These are phyloP conservation scores for Ficedula albicollis DNA, from an alignment of 2,797 vertebrate species.

Conservation along the genomic window DNA sequence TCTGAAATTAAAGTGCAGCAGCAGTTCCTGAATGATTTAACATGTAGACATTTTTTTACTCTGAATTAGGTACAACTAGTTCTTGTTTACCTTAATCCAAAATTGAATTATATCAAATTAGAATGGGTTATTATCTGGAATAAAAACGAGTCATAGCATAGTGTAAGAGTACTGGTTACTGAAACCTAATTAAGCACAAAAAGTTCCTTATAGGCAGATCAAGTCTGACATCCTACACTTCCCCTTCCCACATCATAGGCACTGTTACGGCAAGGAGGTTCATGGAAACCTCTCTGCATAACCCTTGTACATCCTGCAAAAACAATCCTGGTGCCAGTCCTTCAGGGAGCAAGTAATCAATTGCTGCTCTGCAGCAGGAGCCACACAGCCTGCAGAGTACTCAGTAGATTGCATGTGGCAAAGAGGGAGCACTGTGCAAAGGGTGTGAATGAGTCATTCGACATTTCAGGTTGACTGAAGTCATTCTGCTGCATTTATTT, in stretches of 20 bases:
- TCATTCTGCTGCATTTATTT: constrained; percentile 71
- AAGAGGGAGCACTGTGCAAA: constrained; percentile 57
- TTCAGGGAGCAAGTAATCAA: not conserved
- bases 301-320: not conserved
- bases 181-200: not conserved
- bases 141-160: not conserved
- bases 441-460: constrained; percentile 73
- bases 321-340: not conserved
- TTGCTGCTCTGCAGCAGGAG: constrained; percentile 34
- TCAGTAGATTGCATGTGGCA: constrained; percentile 55
- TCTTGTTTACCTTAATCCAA: constrained; percentile 20
- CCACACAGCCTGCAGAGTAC: not conserved
- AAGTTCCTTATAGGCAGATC: not conserved
- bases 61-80: not conserved
- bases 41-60: not conserved
- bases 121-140: not conserved
- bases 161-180: not conserved
- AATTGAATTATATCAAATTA: not conserved
- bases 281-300: not conserved
- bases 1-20: constrained; percentile 30
- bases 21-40: constrained; percentile 40
- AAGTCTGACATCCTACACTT: not conserved
- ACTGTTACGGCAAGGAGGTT: not conserved
- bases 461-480: constrained; percentile 76
- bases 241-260: not conserved